These are phyloP conservation scores for Eonycteris spelaea DNA, from an alignment of 2,113 vertebrate species.

Conservation along the genomic window DNA sequence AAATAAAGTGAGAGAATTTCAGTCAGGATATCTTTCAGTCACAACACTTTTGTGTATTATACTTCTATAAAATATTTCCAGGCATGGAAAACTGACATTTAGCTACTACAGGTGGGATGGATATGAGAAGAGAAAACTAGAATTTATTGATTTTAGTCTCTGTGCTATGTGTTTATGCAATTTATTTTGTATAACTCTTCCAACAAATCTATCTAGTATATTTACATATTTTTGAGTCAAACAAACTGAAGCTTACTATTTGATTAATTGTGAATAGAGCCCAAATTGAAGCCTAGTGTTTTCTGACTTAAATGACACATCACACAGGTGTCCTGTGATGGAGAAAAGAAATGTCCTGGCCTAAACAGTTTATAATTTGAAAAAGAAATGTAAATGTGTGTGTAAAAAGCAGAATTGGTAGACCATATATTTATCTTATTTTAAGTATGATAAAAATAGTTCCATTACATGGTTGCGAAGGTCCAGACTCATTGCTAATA, in stretches of 20 bases:
- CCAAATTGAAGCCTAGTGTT: neutral
- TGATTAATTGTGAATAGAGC: neutral
- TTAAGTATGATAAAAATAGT: neutral
- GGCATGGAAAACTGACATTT: neutral
- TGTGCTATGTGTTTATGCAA: neutral
- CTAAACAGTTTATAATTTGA: neutral
- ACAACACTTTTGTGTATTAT: neutral
- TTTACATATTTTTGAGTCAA: neutral
- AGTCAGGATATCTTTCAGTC: accelerated
- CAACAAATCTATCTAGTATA: neutral
- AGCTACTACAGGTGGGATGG: neutral
- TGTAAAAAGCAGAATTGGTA: neutral
- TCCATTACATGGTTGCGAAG: neutral
- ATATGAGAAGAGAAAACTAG: neutral
- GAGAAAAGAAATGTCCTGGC: neutral
- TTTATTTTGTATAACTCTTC: neutral
- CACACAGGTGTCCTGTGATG: neutral
- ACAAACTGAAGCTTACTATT: neutral
- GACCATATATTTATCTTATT: neutral
- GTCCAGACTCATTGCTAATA: neutral
- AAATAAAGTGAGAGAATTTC: constrained; percentile 15
- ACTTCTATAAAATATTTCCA: neutral
- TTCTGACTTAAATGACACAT: neutral
- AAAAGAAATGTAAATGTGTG: neutral
- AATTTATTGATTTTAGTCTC: neutral